Evolutionary conservation across 2,797 vertebrate species (phyloP).

Genomic region (Chlorospingus flavigularis): DNA sequence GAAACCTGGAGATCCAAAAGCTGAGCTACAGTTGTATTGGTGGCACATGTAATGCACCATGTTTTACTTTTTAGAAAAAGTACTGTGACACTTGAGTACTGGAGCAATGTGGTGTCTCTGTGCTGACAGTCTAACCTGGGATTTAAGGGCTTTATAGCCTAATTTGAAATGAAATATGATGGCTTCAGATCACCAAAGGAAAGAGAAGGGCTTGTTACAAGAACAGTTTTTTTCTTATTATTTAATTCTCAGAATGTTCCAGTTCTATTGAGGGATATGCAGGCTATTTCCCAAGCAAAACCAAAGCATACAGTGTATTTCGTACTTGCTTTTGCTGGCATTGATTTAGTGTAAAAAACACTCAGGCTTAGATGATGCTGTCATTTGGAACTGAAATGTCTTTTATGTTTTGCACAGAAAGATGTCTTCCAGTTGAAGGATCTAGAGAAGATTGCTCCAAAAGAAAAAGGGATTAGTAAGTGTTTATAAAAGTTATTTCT

Average conservation of each 20-base stretch:
- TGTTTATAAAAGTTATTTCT: constrained; percentile 35
- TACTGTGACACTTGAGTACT: not conserved
- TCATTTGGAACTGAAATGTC: not conserved
- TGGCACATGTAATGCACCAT: not conserved
- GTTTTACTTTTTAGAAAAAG: not conserved
- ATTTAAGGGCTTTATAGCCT: not conserved
- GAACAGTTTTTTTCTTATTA: not conserved
- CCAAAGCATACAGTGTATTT: not conserved
- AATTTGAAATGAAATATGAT: not conserved
- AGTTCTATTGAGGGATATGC: not conserved
- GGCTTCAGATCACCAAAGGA: not conserved
- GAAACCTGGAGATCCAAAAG: not conserved
- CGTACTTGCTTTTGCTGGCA: not conserved
- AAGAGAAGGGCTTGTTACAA: not conserved
- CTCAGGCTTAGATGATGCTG: not conserved
- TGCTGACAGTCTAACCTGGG: not conserved
- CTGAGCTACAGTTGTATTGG: not conserved
- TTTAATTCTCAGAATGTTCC: not conserved
- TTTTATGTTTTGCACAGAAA: constrained; percentile 80
- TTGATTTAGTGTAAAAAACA: not conserved
- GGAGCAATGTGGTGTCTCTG: not conserved
- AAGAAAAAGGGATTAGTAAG: constrained; percentile 97
- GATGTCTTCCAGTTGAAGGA: constrained; percentile 98
- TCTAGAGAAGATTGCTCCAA: constrained; percentile 97
- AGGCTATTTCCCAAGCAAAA: not conserved